Evolutionary conservation across 2,113 vertebrate species (phyloP).

Genomic region (Piprites chloris): DNA sequence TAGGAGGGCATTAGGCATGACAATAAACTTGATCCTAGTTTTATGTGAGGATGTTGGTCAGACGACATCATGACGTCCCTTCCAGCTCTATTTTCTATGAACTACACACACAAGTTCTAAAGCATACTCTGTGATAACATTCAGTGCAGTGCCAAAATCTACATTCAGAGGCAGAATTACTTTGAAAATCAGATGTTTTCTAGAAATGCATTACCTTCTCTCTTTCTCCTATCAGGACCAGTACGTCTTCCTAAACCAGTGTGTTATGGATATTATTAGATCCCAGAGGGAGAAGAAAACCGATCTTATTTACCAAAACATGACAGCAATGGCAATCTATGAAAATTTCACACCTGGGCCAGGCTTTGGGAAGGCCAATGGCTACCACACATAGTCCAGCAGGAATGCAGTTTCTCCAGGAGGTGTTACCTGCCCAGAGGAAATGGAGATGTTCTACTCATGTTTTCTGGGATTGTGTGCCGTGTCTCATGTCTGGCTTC

Average conservation of each 20-base stretch:
- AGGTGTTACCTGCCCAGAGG: neutral
- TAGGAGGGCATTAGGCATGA: neutral
- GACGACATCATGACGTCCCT: neutral
- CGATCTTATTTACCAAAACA: constrained; percentile 93
- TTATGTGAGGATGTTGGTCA: neutral
- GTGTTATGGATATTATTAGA: constrained; percentile 89
- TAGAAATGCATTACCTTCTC: neutral
- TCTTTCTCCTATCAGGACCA: constrained; percentile 81
- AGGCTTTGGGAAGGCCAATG: constrained; percentile 70
- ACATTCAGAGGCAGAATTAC: neutral
- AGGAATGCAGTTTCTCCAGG: neutral
- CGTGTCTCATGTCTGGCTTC: constrained; percentile 28
- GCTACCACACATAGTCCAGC: constrained; percentile 66
- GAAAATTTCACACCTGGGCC: constrained; percentile 76
- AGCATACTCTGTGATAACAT: neutral
- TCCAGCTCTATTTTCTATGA: neutral
- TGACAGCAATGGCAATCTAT: constrained; percentile 85
- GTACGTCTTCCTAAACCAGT: constrained; percentile 93
- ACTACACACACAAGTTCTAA: neutral
- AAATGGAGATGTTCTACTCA: neutral
- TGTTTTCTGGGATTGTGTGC: constrained; percentile 21
- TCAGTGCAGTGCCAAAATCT: neutral
- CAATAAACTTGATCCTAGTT: neutral
- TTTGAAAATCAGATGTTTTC: neutral
- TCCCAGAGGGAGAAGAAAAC: constrained; percentile 85